Evolutionary conservation across 2,113 vertebrate genomes (phyloP).

Genomic region (Sus scrofa): DNA sequence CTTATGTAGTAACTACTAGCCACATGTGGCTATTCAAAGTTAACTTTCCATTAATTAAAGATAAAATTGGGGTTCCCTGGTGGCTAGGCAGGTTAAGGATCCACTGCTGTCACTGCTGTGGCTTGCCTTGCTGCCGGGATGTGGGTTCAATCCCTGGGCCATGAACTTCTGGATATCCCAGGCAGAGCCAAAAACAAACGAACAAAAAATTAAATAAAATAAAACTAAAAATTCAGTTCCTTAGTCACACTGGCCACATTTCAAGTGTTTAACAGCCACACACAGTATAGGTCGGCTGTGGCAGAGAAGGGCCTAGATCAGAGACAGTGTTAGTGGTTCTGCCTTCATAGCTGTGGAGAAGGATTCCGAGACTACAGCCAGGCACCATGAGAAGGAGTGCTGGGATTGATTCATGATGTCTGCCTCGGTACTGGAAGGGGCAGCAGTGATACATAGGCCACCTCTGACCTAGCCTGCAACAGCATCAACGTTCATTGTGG

Average conservation of each 20-base stretch:
- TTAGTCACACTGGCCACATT: neutral
- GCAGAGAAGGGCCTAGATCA: neutral
- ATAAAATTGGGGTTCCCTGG: no score
- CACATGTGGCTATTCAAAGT: neutral
- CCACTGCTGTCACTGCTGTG: no score
- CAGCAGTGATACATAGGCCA: neutral
- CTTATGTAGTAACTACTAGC: neutral
- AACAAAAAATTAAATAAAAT: neutral
- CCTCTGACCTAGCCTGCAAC: neutral
- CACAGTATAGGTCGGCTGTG: neutral
- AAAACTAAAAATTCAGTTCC: neutral
- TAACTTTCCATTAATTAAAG: no score
- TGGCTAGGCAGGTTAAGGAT: no score
- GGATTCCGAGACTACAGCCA: neutral
- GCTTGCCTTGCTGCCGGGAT: no score
- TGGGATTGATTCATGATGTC: neutral
- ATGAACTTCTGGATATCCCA: no score
- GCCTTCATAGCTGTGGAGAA: no score
- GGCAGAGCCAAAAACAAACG: no score
- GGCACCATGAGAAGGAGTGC: neutral
- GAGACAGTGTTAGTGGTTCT: rapidly evolving
- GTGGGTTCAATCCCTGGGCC: no score
- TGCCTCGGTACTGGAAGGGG: neutral
- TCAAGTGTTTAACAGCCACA: neutral
- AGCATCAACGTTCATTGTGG: neutral